Evolutionary conservation across 2,797 vertebrate genomes (phyloP).

Genomic region (Ceyx erithaca): DNA sequence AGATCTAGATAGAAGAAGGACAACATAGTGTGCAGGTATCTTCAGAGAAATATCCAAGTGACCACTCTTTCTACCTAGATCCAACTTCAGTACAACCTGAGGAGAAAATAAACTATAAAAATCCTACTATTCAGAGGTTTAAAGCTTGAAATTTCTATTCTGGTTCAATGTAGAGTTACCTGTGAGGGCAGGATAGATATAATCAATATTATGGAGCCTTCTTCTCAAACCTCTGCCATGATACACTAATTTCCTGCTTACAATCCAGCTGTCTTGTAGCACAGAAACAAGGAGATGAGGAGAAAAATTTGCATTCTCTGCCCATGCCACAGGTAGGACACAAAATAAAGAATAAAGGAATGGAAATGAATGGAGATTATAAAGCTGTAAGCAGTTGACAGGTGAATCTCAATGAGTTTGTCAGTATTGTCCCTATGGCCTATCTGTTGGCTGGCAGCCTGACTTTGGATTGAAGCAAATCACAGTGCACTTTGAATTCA

Average conservation of each 20-base stretch:
- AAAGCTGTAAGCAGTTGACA: neutral
- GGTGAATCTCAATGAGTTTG: neutral
- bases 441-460: neutral
- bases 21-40: neutral
- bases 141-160: neutral
- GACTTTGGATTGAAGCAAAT: neutral
- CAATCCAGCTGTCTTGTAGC: neutral
- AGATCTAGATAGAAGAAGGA: neutral
- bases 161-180: neutral
- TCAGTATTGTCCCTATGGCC: fast-evolving
- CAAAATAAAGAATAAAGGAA: neutral
- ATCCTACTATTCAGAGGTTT: neutral
- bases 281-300: neutral
- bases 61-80: neutral
- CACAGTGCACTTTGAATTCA: neutral
- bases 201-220: neutral
- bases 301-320: fast-evolving
- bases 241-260: neutral
- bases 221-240: neutral
- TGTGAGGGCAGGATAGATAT: neutral
- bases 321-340: neutral
- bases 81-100: neutral
- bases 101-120: neutral
- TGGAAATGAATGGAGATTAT: neutral
- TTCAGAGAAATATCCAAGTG: neutral